Evolutionary conservation across 2,113 vertebrate species (phyloP).

Genomic region (Neodontobutis hainanensis): DNA sequence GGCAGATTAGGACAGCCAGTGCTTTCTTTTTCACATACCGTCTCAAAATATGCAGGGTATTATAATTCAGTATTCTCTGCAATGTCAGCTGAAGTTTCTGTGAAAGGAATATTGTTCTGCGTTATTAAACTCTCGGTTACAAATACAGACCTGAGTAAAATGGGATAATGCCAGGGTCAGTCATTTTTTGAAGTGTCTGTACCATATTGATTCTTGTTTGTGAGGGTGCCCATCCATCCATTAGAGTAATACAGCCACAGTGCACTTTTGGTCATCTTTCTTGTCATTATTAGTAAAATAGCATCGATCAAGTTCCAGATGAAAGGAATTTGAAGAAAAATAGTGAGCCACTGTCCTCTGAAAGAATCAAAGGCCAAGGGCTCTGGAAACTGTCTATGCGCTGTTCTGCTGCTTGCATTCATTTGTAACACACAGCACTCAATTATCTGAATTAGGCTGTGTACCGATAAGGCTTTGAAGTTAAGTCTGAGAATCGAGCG

Average conservation of each 20-base stretch:
- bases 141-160: too few species aligned
- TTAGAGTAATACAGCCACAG: conserved; percentile 19
- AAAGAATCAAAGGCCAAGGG: conserved; percentile 45
- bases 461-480: conserved; percentile 21
- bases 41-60: conserved; percentile 11
- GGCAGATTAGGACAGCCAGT: conserved; percentile 29
- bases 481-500: neutral
- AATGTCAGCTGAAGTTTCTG: conserved; percentile 28
- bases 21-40: conserved; percentile 4
- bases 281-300: conserved; percentile 52
- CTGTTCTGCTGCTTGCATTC: neutral
- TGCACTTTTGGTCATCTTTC: conserved; percentile 52
- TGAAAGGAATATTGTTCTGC: conserved; percentile 1
- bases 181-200: conserved; percentile 44
- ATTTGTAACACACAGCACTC: conserved; percentile 13
- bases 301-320: conserved; percentile 56
- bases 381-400: conserved; percentile 11
- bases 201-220: conserved; percentile 61
- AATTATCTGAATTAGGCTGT: conserved; percentile 22
- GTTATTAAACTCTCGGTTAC: conserved; percentile 1
- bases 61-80: conserved; percentile 8
- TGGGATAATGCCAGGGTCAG: neutral
- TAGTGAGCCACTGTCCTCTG: conserved; percentile 12
- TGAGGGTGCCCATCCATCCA: conserved; percentile 20
- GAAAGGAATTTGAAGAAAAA: conserved; percentile 53